Evolutionary conservation across 2,888 invertebrate species (phyloP).

Genomic region (Sphaerolaimus hirsutus): DNA sequence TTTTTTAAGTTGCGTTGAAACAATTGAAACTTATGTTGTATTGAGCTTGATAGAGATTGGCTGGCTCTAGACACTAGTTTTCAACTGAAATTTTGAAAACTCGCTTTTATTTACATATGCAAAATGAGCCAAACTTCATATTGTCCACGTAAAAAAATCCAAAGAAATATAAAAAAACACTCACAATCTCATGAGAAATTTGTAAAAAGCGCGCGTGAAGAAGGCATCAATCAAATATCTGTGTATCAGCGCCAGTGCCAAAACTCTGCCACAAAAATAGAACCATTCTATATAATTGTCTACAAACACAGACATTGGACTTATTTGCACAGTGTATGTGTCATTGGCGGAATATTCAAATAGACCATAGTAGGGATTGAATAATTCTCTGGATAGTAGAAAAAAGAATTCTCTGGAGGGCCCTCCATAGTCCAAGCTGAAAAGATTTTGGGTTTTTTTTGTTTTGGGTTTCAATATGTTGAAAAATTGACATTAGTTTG

Average conservation of each 20-base stretch:
- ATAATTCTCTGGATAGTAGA: conserved; percentile 75
- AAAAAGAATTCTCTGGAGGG: conserved; percentile 94
- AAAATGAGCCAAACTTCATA: too few relatives aligned
- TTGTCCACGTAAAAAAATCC: too few relatives aligned
- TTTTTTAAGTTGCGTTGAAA: too few relatives aligned
- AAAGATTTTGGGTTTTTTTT: conserved; percentile 3
- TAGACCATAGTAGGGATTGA: conserved; percentile 90
- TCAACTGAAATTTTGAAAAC: too few relatives aligned
- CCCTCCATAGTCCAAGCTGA: conserved; percentile 69
- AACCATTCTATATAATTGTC: conserved; percentile 95
- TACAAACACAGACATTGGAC: conserved; percentile 78
- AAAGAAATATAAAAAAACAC: too few relatives aligned
- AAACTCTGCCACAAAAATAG: conserved; percentile 71
- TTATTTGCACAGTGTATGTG: conserved; percentile 60
- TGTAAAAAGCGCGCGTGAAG: conserved; percentile 88
- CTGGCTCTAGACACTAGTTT: too few relatives aligned
- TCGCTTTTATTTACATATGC: too few relatives aligned
- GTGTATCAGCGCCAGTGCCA: conserved; percentile 82
- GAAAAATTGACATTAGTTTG: too few relatives aligned
- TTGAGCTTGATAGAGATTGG: too few relatives aligned
- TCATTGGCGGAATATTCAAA: conserved; percentile 96
- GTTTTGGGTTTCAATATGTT: too few relatives aligned
- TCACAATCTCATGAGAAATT: conserved; percentile 58
- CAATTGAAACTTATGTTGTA: too few relatives aligned
- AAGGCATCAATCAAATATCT: conserved; percentile 87